phyloP scores from a whole-genome alignment of 2,113 vertebrate genomes.

The Vireo altiloquus region DNA sequence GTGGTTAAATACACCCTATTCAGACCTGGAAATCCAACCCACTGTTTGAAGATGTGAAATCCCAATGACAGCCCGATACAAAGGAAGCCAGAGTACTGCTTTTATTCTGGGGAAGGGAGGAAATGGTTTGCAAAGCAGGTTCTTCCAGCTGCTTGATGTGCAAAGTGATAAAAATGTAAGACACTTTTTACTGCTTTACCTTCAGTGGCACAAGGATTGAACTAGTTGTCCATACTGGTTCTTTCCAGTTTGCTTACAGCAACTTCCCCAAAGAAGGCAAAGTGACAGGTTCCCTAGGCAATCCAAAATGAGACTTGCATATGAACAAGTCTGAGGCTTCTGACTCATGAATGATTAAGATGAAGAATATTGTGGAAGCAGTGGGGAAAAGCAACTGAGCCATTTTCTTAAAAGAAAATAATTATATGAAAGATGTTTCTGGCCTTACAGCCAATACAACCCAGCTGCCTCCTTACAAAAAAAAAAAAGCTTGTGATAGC shows the following conservation, averaged over 20 bases:
- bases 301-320: neutral
- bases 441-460: neutral
- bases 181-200: neutral
- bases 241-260: neutral
- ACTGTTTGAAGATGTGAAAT: neutral
- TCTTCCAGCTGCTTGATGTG: neutral
- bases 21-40: neutral
- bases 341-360: constrained; percentile 10
- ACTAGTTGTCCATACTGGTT: neutral
- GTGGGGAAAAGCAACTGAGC: neutral
- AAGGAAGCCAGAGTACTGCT: neutral
- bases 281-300: neutral
- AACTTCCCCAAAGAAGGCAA: neutral
- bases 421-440: neutral
- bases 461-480: neutral
- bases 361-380: neutral
- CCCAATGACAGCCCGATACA: neutral
- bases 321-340: neutral
- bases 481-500: neutral
- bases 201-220: neutral
- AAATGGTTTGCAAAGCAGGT: neutral
- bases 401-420: neutral
- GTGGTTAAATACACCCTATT: neutral
- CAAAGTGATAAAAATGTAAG: constrained; percentile 23
- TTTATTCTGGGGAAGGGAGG: neutral